Evolutionary conservation across 92 coral and sea anemone species (phyloP).

Genomic region (Diadumene lineata): DNA sequence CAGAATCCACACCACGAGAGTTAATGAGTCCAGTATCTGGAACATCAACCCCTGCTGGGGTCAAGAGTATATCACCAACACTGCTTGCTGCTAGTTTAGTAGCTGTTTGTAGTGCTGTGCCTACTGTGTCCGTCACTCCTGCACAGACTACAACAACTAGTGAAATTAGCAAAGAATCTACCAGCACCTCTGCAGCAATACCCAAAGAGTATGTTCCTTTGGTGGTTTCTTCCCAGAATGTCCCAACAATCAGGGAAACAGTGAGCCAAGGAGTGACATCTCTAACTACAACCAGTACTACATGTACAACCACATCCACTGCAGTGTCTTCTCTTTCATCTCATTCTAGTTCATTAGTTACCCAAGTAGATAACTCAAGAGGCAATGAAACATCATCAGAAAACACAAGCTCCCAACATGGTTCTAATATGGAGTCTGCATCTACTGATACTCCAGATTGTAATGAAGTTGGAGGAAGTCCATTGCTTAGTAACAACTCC

Average conservation of each 20-base stretch:
- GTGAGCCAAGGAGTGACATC: background rate
- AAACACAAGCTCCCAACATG: no score
- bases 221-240: no score
- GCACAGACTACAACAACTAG: slow-evolving; percentile 9
- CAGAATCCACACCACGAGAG: slow-evolving; percentile 23
- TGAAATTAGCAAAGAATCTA: background rate
- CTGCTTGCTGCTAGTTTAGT: slow-evolving; percentile 73
- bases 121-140: slow-evolving; percentile 8
- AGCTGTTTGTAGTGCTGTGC: slow-evolving; percentile 69
- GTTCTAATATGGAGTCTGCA: no score
- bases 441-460: no score
- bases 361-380: no score
- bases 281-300: background rate
- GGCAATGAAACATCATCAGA: no score
- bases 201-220: background rate
- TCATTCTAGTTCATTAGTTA: no score
- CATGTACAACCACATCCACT: background rate
- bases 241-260: background rate
- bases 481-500: no score
- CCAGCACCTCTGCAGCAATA: background rate
- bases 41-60: slow-evolving; percentile 26
- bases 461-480: no score
- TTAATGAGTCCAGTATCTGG: slow-evolving; percentile 36
- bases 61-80: slow-evolving; percentile 61
- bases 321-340: background rate